A percentile compares a stretch with the other conserved stretches of the same genome.
Evolutionary conservation across 2,888 invertebrate species (phyloP).

Genomic region (Empis livida): DNA sequence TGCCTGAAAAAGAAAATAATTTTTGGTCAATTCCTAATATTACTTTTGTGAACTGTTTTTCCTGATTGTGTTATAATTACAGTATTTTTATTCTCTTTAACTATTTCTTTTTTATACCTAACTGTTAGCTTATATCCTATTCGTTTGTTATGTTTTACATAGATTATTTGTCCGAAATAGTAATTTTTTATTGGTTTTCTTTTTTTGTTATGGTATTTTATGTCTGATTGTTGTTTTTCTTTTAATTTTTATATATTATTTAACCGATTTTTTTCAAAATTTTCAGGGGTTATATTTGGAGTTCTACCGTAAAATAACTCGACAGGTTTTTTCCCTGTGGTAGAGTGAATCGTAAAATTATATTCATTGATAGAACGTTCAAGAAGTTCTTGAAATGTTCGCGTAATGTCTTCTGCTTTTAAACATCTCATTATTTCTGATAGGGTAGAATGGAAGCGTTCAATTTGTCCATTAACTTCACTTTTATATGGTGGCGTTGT

Average conservation of each 20-base stretch:
- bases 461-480: conserved; percentile 3
- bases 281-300: conserved; percentile 1
- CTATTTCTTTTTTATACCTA: conserved; percentile 6
- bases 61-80: conserved; percentile 7
- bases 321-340: conserved; percentile 1
- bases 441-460: conserved; percentile 6
- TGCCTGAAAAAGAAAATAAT: neutral
- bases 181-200: conserved; percentile 4
- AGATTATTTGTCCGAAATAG: conserved; percentile 3
- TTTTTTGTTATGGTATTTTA: conserved; percentile 5
- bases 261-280: conserved; percentile 1
- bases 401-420: neutral
- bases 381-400: neutral
- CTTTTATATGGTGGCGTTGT: conserved; percentile 6
- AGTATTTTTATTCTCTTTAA: conserved; percentile 9
- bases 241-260: conserved; percentile 4
- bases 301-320: conserved; percentile 5
- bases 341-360: conserved; percentile 5
- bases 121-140: conserved; percentile 6
- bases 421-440: conserved; percentile 5
- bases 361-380: conserved; percentile 4
- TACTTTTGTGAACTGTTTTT: conserved; percentile 2
- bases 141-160: conserved; percentile 7
- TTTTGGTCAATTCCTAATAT: conserved; percentile 3
- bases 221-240: conserved; percentile 4